Evolutionary conservation across 2,113 vertebrate genomes (phyloP).

Genomic region (Anthoscopus minutus): DNA sequence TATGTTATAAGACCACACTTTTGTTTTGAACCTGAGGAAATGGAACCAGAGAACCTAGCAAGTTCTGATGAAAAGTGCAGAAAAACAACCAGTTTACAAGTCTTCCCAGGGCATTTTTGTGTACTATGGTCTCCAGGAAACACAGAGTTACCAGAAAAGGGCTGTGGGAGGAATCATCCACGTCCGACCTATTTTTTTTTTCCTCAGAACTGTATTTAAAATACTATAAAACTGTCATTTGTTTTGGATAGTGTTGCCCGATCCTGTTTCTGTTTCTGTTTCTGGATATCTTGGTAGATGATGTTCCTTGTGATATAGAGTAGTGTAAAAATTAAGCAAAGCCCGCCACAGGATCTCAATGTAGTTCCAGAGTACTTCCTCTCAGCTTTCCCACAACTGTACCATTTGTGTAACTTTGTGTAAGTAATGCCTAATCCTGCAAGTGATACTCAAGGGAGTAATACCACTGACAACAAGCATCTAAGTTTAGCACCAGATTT

Average conservation of each 20-base stretch:
- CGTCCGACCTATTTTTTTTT: background rate
- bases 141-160: background rate
- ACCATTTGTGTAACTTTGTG: background rate
- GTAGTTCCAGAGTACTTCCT: background rate
- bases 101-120: background rate
- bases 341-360: background rate
- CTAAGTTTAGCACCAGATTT: slow-evolving; percentile 10
- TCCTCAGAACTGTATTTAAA: background rate
- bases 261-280: background rate
- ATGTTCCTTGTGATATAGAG: background rate
- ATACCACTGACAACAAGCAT: background rate
- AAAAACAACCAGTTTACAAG: background rate
- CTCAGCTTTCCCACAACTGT: background rate
- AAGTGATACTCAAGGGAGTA: background rate
- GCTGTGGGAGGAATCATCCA: background rate
- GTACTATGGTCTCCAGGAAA: background rate
- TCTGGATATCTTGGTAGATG: background rate
- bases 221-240: background rate
- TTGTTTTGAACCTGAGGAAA: background rate
- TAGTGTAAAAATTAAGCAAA: background rate
- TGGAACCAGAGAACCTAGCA: rapidly evolving
- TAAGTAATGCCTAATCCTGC: background rate
- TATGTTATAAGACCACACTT: background rate
- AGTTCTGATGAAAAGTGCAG: background rate
- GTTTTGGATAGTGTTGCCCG: background rate